A percentile compares a stretch with the other conserved stretches of the same genome.
Evolutionary conservation across 2,888 invertebrate species (phyloP).

Genomic region (Neria commutata): DNA sequence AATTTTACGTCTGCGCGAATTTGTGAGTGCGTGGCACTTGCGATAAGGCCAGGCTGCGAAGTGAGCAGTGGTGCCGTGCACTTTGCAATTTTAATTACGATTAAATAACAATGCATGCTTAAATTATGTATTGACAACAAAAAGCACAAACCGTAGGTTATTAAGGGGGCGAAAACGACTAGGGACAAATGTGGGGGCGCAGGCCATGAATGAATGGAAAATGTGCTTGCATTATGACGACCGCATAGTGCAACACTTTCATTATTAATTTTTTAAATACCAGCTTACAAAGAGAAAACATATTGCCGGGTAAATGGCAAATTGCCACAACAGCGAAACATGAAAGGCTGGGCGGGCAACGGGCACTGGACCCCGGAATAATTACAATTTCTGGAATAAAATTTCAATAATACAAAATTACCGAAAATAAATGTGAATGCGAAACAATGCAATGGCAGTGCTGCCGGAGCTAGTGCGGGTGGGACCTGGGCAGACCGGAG

Average conservation of each 20-base stretch:
- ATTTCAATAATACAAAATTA: slow-evolving; percentile 55
- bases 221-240: too few species aligned
- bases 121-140: too few species aligned
- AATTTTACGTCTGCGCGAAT: too few species aligned
- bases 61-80: too few species aligned
- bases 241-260: slow-evolving; percentile 8
- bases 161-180: too few species aligned
- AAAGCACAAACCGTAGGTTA: too few species aligned
- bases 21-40: too few species aligned
- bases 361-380: slow-evolving; percentile 35
- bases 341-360: slow-evolving; percentile 3
- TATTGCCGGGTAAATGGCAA: slow-evolving; percentile 28
- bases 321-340: not conserved
- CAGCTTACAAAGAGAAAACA: slow-evolving; percentile 50
- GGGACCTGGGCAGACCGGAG: slow-evolving; percentile 28
- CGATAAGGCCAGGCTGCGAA: too few species aligned
- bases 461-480: slow-evolving; percentile 17
- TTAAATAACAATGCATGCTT: too few species aligned
- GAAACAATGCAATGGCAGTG: slow-evolving; percentile 22
- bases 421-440: slow-evolving; percentile 52
- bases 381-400: slow-evolving; percentile 49
- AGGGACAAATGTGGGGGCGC: too few species aligned
- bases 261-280: slow-evolving; percentile 47
- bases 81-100: too few species aligned
- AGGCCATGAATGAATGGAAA: too few species aligned